Evolutionary conservation across 35 echinoderm and acorn worm species (phyloP).

Genomic region (Chiridota heheva): DNA sequence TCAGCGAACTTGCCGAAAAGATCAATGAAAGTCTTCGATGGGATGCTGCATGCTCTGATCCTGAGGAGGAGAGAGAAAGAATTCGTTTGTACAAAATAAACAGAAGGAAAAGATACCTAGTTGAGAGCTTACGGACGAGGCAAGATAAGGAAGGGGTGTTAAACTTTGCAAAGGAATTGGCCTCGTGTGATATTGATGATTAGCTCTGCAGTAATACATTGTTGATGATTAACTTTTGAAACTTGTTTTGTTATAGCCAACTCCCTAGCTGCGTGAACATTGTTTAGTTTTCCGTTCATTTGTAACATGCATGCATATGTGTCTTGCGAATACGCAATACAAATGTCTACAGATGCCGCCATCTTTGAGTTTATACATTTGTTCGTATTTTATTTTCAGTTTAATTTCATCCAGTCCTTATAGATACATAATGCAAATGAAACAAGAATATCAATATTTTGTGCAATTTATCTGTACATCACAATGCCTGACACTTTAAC

Average conservation of each 20-base stretch:
- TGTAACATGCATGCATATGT: neutral
- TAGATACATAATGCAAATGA: neutral
- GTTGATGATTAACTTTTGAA: neutral
- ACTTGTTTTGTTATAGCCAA: neutral
- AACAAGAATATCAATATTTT: neutral
- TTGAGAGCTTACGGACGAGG: conserved; percentile 59
- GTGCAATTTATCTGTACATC: neutral
- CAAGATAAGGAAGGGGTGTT: conserved; percentile 90
- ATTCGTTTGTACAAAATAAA: conserved; percentile 92
- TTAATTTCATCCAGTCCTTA: neutral
- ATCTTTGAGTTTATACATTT: neutral
- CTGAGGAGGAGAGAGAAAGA: conserved; percentile 72
- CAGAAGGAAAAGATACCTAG: conserved; percentile 82
- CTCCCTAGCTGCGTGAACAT: neutral
- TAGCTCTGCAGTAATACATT: neutral
- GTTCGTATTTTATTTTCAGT: neutral
- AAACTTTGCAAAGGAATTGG: conserved; percentile 70
- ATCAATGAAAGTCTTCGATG: conserved; percentile 88
- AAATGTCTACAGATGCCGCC: neutral
- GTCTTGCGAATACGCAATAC: neutral
- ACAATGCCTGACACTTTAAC: neutral
- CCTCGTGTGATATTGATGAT: conserved; percentile 22
- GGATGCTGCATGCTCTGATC: conserved; percentile 70
- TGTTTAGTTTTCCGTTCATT: neutral
- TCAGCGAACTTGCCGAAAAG: conserved; percentile 25